phyloP scores from a whole-genome alignment of 64 coral and sea anemone species.

The Stichodactyla helianthus region DNA sequence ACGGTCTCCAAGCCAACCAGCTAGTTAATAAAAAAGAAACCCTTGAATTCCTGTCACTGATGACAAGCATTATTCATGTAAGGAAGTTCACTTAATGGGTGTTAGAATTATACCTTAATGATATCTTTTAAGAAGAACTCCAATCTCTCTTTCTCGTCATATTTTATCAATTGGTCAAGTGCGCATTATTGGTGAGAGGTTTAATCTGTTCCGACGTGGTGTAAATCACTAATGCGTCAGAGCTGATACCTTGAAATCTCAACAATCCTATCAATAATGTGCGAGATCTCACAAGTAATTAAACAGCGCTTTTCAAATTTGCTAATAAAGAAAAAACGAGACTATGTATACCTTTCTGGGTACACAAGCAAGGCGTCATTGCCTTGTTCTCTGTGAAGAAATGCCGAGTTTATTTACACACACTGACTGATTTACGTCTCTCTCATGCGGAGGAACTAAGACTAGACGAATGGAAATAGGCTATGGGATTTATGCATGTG shows the following conservation, averaged over 20 bases:
- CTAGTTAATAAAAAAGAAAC: not conserved
- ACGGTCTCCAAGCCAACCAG: slow-evolving; percentile 15
- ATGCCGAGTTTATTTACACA: slow-evolving; percentile 17
- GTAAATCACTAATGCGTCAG: slow-evolving; percentile 16
- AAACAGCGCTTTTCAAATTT: slow-evolving; percentile 26
- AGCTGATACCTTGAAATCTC: slow-evolving; percentile 17
- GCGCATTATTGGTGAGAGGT: slow-evolving; percentile 9
- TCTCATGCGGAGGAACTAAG: slow-evolving; percentile 1
- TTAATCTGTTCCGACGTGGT: slow-evolving; percentile 25
- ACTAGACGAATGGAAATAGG: slow-evolving; percentile 1
- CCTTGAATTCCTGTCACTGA: slow-evolving; percentile 10
- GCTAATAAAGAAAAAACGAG: slow-evolving; percentile 17
- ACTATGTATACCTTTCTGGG: slow-evolving; percentile 9
- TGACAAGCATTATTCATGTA: not conserved
- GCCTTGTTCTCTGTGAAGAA: not conserved
- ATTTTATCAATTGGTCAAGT: slow-evolving; percentile 19
- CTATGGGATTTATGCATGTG: slow-evolving; percentile 14
- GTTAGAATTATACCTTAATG: not conserved
- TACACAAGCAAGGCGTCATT: slow-evolving; percentile 15
- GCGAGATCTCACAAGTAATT: slow-evolving; percentile 18
- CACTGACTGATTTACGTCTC: not conserved
- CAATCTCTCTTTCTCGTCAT: slow-evolving; percentile 3
- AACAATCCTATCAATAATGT: slow-evolving; percentile 25
- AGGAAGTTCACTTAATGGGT: not conserved
- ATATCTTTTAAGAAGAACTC: slow-evolving; percentile 16